Evolutionary conservation across 1,140 invertebrate genomes (phyloP).

Genomic region (Temnothorax nylanderi): DNA sequence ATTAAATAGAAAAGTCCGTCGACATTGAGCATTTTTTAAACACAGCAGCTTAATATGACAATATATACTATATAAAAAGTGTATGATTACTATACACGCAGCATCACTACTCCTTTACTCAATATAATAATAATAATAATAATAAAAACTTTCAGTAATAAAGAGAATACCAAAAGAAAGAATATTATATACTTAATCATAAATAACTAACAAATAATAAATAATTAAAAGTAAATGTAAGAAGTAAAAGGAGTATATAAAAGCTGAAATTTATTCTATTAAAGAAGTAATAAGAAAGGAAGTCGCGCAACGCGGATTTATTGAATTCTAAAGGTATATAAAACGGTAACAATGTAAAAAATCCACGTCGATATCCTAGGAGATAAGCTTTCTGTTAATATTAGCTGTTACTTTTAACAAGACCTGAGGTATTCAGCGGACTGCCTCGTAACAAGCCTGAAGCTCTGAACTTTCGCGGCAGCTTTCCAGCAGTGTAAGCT

Average conservation of each 20-base stretch:
- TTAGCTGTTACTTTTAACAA: constrained; percentile 29
- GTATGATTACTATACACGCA: background rate
- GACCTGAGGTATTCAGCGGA: constrained; percentile 7
- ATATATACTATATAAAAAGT: background rate
- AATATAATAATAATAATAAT: background rate
- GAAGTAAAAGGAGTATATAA: too few species aligned
- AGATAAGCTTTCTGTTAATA: constrained; percentile 23
- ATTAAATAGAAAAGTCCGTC: background rate
- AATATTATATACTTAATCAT: constrained; percentile 8
- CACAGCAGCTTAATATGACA: background rate
- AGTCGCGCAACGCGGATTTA: background rate
- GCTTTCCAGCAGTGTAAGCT: constrained; percentile 42
- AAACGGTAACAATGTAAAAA: constrained; percentile 28
- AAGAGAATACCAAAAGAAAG: background rate
- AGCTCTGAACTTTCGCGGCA: constrained; percentile 33
- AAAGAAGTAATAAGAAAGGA: background rate
- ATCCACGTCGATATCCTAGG: constrained; percentile 5
- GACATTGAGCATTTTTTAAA: background rate
- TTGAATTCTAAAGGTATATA: background rate
- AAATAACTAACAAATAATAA: background rate
- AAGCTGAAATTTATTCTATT: background rate
- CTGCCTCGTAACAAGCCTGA: constrained; percentile 20
- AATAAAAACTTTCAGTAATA: background rate
- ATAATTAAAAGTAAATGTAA: background rate
- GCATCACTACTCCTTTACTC: background rate